Percentiles rank a stretch among this genome's conserved stretches.
Conservation (phyloP, 1,140 invertebrate species). For the Branchinecta lindahli region DNA sequence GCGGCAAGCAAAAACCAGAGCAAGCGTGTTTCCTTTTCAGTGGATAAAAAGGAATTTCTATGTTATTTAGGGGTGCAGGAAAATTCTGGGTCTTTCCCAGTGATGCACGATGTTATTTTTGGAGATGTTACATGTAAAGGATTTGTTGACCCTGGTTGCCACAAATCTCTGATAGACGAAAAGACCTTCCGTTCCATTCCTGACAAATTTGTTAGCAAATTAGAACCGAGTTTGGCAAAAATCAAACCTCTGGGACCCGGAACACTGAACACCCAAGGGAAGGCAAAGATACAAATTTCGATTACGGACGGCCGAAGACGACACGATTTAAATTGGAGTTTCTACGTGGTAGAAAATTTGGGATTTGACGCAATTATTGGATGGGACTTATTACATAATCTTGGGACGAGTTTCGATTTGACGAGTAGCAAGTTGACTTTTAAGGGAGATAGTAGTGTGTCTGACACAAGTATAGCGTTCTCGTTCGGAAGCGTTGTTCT, state of each 20-base stretch:
- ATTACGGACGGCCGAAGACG: not conserved
- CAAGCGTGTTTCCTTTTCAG: too few species aligned
- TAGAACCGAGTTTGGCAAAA: not conserved
- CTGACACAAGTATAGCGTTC: not conserved
- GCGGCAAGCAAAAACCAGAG: too few species aligned
- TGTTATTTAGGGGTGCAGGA: too few species aligned
- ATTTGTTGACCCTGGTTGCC: not conserved
- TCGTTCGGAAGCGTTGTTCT: not conserved
- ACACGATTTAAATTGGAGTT: not conserved
- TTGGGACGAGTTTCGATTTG: not conserved
- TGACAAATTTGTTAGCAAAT: not conserved
- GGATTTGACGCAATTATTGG: not conserved
- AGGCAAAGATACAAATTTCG: not conserved
- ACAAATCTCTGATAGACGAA: conserved; percentile 1
- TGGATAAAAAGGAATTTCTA: too few species aligned
- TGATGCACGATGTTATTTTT: too few species aligned
- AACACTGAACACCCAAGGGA: not conserved
- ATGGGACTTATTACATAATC: not conserved
- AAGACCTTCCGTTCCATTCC: not conserved
- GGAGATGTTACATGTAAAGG: too few species aligned
- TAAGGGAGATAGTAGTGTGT: not conserved
- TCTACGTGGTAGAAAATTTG: not conserved
- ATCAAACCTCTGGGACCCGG: not conserved
- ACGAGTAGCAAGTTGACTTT: not conserved
- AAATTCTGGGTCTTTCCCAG: too few species aligned